phyloP scores from a whole-genome alignment of 2,113 vertebrate genomes.

The Dasyurus viverrinus region DNA sequence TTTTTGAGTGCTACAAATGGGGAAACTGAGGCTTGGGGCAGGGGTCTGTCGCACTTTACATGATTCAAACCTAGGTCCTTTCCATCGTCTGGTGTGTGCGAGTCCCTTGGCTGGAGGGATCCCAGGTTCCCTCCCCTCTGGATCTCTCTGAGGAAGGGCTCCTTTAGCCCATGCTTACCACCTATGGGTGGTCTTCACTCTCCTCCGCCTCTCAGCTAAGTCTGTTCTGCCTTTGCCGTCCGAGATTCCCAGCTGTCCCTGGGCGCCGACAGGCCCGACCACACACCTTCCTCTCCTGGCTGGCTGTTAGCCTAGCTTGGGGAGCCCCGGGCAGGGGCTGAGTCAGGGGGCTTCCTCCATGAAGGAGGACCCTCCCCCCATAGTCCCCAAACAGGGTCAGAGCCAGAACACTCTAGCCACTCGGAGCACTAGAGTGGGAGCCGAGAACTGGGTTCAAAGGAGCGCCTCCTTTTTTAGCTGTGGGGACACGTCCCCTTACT shows the following conservation, averaged over 20 bases:
- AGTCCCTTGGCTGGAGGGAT: not conserved
- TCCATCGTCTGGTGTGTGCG: too few relatives aligned
- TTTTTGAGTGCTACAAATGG: too few relatives aligned
- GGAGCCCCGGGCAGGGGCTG: not conserved
- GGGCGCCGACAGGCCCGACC: conserved; percentile 48
- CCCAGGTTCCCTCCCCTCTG: not conserved
- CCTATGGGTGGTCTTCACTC: too few relatives aligned
- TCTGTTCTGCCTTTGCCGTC: not conserved
- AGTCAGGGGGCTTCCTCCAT: not conserved
- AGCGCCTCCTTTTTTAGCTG: too few relatives aligned
- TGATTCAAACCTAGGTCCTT: too few relatives aligned
- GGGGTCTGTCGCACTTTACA: too few relatives aligned
- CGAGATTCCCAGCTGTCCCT: not conserved
- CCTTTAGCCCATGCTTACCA: not conserved
- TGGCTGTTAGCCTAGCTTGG: not conserved
- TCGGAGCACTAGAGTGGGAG: not conserved
- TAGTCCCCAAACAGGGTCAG: not conserved
- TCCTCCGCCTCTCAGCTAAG: not conserved
- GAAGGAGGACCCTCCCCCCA: not conserved
- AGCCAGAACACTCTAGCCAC: not conserved
- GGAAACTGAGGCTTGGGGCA: too few relatives aligned
- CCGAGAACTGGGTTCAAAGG: too few relatives aligned
- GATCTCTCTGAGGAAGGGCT: not conserved
- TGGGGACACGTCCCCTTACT: too few relatives aligned
- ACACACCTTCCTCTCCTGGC: conserved; percentile 34